Conservation (phyloP, 2,113 vertebrate species). For the Rhombomys opimus region DNA sequence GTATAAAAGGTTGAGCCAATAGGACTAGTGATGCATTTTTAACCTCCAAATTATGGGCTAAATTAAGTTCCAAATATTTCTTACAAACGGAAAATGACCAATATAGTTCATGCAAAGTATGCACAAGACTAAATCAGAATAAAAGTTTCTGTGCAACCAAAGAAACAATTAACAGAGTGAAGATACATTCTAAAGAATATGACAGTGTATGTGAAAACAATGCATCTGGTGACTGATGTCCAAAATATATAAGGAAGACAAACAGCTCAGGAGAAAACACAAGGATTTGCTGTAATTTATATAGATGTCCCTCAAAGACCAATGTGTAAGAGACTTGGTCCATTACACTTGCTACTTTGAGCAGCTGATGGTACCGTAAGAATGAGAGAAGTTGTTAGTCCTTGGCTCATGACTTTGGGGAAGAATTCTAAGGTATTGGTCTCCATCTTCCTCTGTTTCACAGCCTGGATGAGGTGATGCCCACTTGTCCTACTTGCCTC, state of each 20-base stretch:
- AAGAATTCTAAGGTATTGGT: neutral
- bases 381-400: neutral
- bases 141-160: neutral
- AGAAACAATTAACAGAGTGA: neutral
- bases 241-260: neutral
- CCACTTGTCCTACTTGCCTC: neutral
- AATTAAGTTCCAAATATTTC: neutral
- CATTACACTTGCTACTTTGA: neutral
- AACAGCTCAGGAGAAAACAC: neutral
- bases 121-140: neutral
- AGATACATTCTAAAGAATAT: neutral
- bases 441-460: neutral
- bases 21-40: neutral
- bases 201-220: neutral
- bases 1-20: neutral
- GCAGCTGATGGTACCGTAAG: neutral
- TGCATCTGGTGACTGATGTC: neutral
- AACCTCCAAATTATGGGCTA: neutral
- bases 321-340: too few species aligned
- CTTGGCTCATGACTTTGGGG: neutral
- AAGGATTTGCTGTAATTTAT: neutral
- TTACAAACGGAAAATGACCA: neutral
- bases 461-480: neutral
- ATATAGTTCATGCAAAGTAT: neutral
- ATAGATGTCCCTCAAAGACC: neutral